phyloP scores from a whole-genome alignment of 2,888 invertebrate species.

The Entomobrya multifasciata region DNA sequence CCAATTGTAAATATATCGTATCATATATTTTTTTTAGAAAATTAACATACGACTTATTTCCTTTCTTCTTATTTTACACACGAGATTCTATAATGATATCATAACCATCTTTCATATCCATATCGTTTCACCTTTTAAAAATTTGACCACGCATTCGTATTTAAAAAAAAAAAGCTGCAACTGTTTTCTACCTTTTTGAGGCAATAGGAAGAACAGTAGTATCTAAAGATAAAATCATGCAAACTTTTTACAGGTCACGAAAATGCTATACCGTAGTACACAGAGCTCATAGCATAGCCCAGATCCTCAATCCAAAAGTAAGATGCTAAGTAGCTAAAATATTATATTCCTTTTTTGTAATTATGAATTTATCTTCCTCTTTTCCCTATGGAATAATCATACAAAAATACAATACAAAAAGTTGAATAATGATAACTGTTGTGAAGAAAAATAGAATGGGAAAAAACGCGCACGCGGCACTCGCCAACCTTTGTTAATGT shows the following conservation, averaged over 20 bases:
- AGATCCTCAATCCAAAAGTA: neutral
- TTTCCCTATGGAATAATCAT: slow-evolving; percentile 26
- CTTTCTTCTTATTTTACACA: slow-evolving; percentile 1
- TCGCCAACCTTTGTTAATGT: slow-evolving; percentile 69
- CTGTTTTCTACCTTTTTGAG: neutral
- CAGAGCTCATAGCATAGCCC: too few species aligned
- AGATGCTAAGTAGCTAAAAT: neutral
- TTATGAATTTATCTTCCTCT: slow-evolving; percentile 1
- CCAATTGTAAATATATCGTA: neutral
- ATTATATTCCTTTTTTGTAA: neutral
- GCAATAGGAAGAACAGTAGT: neutral
- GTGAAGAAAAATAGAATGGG: slow-evolving; percentile 35
- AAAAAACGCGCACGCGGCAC: slow-evolving; percentile 62
- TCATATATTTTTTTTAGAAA: neutral
- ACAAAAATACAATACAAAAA: too few species aligned
- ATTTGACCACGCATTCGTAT: neutral
- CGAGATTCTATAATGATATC: neutral
- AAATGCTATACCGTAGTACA: neutral
- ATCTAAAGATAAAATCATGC: slow-evolving; percentile 25
- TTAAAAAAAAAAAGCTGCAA: neutral
- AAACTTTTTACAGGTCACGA: slow-evolving; percentile 13
- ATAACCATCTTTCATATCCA: too few species aligned
- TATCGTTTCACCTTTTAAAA: slow-evolving; percentile 21
- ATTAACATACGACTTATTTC: slow-evolving; percentile 15
- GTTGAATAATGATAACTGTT: neutral